Conservation (phyloP, 2,113 vertebrate genomes). For the Polyodon spathula region DNA sequence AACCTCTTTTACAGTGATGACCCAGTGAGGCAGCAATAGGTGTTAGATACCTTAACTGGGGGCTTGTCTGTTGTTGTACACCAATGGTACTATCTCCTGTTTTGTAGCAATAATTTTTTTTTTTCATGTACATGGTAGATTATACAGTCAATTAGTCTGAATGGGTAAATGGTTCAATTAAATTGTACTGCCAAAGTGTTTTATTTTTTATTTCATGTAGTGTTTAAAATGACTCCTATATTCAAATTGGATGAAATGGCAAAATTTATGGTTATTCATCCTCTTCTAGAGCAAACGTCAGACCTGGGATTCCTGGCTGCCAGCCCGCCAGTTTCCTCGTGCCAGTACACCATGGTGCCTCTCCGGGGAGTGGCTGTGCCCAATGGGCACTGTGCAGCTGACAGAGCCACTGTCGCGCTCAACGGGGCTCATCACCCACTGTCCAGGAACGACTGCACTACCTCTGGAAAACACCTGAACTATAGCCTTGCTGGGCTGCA, state of each 20-base stretch:
- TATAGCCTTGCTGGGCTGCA: slow-evolving; percentile 52
- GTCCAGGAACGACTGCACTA: slow-evolving; percentile 38
- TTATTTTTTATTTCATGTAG: no score
- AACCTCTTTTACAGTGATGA: no score
- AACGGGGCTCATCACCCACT: slow-evolving; percentile 43
- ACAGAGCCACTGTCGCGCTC: slow-evolving; percentile 20
- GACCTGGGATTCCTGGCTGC: slow-evolving; percentile 77
- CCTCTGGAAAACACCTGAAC: slow-evolving; percentile 54
- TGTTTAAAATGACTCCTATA: no score
- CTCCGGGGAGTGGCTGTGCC: slow-evolving; percentile 66
- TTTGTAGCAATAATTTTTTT: background rate
- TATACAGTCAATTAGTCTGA: no score
- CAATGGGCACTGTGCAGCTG: slow-evolving; percentile 57
- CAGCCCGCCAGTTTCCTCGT: slow-evolving; percentile 66
- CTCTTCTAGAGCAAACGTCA: slow-evolving; percentile 73
- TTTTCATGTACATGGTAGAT: background rate
- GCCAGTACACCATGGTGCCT: slow-evolving; percentile 93
- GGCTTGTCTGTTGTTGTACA: no score
- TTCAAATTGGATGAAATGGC: no score
- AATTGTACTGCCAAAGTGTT: no score
- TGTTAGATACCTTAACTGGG: no score
- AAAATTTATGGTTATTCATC: slow-evolving; percentile 16
- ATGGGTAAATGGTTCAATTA: no score
- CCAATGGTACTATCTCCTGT: background rate
- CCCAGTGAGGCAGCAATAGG: no score